Base-by-base conservation (phyloP, 2,113 vertebrate genomes). In the Lynx canadensis region DNA sequence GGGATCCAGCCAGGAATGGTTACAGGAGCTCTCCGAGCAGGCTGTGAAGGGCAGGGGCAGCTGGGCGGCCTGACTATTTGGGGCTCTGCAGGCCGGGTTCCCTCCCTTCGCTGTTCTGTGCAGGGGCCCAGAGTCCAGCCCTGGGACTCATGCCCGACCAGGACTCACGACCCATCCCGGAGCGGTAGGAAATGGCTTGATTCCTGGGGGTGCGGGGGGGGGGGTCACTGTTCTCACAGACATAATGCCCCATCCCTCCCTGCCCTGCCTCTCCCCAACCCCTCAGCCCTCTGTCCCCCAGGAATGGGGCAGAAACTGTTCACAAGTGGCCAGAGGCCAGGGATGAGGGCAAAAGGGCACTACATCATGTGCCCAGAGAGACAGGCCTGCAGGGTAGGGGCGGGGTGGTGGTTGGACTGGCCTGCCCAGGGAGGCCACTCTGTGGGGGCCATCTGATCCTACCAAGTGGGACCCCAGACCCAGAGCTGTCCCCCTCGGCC, bases 1-100 rank as follows among this genome's bases (percentile, higher is more conserved):
- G 5, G 29, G 86, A 96, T 78, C 96, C 60, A 89, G 97, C 97
- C 31, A 27, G 85, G 74, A 94, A 74, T 1, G 63, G 50, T 57
- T 45, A 11, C 68, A 12, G 0, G n/a, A 38, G 50, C 71, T 57
- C 48, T 13, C 65, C 41, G 63, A 71, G 74, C 89, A 66, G 60
- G 82, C 79, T 33, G 73, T 97, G 97, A 98, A 97, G 90, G 92
- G 95, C 97, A 96, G 87, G 38, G 79, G 80, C 97, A 97, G 96
- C 97, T 97, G 97, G 38, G 38, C 48, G 38, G 21, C 57, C 80
- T 0, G 63, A n/a, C 94, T 98, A 97, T 97, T 87, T 96, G 80
- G 80, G 80, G 50, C 60, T 91, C 84, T n/a, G 52, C 25, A n/a
- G 87, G 88, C 55, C 71, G 5, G 57, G 45, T 78, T 14, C 63